phyloP scores from a whole-genome alignment of 1,140 invertebrate genomes.

The Ceratina japonica region DNA sequence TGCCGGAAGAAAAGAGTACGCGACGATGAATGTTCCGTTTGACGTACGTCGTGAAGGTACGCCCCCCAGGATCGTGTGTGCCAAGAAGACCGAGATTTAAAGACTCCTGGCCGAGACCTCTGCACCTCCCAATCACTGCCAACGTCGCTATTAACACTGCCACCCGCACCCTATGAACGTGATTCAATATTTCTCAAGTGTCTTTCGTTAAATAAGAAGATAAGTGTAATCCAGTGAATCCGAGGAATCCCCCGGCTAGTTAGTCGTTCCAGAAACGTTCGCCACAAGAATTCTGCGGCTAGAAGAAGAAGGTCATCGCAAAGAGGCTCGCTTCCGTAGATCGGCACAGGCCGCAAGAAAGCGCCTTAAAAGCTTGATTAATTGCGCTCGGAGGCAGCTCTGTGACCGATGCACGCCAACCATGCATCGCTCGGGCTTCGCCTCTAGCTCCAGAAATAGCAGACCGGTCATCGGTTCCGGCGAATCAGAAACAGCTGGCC shows the following conservation, averaged over 20 bases:
- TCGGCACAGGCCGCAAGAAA: conserved; percentile 19
- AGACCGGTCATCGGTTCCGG: conserved; percentile 10
- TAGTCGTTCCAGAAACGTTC: neutral
- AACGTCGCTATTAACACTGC: neutral
- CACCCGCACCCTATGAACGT: neutral
- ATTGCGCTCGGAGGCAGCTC: conserved; percentile 14
- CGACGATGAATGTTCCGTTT: conserved; percentile 18
- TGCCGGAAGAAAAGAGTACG: neutral
- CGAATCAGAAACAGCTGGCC: conserved; percentile 11
- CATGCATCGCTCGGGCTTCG: conserved; percentile 25
- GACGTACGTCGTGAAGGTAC: neutral
- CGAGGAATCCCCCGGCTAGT: neutral
- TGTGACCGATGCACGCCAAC: conserved; percentile 29
- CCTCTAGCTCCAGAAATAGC: conserved; percentile 11
- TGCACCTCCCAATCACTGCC: neutral
- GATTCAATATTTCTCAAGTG: neutral
- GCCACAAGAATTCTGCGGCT: neutral
- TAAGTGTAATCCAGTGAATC: neutral
- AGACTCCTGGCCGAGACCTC: neutral
- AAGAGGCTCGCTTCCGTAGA: conserved; percentile 9
- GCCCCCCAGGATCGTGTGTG: neutral
- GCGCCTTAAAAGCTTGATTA: conserved; percentile 37
- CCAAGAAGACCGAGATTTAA: neutral
- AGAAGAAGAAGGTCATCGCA: conserved; percentile 1
- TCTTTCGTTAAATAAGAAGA: neutral